Evolutionary conservation across 2,888 invertebrate genomes (phyloP).

Genomic region (Spodoptera littoralis): DNA sequence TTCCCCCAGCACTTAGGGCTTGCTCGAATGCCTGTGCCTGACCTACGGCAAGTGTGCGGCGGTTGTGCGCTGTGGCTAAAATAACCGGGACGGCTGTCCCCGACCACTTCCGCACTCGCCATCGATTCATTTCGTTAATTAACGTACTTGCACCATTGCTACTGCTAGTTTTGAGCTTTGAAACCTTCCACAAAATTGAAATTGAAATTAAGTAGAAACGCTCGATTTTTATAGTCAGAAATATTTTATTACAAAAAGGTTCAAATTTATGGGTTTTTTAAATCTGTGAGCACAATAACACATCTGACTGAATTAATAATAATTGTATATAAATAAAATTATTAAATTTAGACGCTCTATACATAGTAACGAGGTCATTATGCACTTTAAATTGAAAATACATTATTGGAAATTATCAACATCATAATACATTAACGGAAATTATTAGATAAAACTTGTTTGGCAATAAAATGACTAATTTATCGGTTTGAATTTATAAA

Average conservation of each 20-base stretch:
- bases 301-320: neutral
- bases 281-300: neutral
- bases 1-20: constrained; percentile 85
- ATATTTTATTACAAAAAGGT: constrained; percentile 19
- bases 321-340: constrained; percentile 3
- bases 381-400: neutral
- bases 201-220: constrained; percentile 27
- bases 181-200: constrained; percentile 25
- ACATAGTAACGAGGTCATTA: constrained; percentile 10
- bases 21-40: constrained; percentile 82
- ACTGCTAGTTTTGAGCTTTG: constrained; percentile 27
- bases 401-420: constrained; percentile 22
- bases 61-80: constrained; percentile 77
- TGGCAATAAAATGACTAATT: constrained; percentile 16
- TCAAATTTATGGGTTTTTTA: constrained; percentile 22
- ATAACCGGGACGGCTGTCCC: constrained; percentile 80
- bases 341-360: constrained; percentile 14
- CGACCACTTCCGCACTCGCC: constrained; percentile 70
- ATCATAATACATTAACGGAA: constrained; percentile 30
- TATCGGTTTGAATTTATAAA: neutral
- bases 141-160: constrained; percentile 35
- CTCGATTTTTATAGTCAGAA: constrained; percentile 15
- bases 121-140: constrained; percentile 58
- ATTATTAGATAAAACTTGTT: constrained; percentile 41
- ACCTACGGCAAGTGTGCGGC: constrained; percentile 81